Base-by-base conservation (phyloP, 2,888 invertebrate genomes). In the Heliconius charithonia region DNA sequence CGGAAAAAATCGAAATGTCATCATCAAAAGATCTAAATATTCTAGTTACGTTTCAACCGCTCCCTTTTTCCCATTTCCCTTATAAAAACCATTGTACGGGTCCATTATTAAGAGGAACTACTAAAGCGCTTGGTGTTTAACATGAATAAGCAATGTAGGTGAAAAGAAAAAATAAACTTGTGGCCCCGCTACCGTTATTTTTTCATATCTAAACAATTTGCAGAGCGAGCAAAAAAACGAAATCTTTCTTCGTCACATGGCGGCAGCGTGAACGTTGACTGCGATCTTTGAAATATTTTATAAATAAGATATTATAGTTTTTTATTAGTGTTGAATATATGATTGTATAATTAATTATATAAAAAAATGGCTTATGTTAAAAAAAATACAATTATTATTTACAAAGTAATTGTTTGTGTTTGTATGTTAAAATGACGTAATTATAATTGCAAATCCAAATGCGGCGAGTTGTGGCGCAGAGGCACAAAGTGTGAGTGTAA, bases 131-230 rank as follows among this genome's bases (percentile, higher is more conserved):
- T 72, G 41, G 62, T 75, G 56, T 71, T 79, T 81, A 79, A 75
- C 67, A 78, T 80, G 77, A 79, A 81, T 80, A 80, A 78, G 76
- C 77, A 72, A 80, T 75, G 71, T 63, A 75, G 71, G 75, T 56
- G 75, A 65, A 81, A 78, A 80, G 63, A 77, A 74, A 78, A 76
- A 75, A 78, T 59, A 75, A 74, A 80, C 19, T 41, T 51, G 41
- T 67, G 27, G 69, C 63, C 79, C 59, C 45, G 77, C 62, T 76
- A 63, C 69, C 51, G 78, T 37, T 81, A 84, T 87, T 87, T 88
- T 87, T 88, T 88, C 86, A 87, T 87, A 87, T 87, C 87, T 87
- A 87, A 89, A 87, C 87, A 88, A 88, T 85, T 32, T 83, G 84
- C 85, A 81, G 84, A 69, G 67, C 41, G 29, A 74, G 82, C 85